Base-by-base conservation (phyloP, 1,140 invertebrate genomes). In the Nebria ingens region DNA sequence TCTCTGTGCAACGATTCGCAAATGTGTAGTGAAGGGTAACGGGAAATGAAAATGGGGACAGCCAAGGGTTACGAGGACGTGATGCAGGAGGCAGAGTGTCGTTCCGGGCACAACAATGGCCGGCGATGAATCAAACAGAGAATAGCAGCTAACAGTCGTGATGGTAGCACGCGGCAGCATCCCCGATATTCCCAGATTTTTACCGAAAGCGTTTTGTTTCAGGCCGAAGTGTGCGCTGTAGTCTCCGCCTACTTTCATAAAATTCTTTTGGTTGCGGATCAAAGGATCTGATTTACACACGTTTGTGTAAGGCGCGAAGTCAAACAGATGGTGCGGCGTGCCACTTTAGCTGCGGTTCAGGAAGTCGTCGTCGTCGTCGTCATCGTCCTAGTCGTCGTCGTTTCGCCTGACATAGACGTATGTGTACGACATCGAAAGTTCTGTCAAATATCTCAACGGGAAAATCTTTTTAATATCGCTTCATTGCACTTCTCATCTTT, bases 271-370 rank as follows among this genome's bases (percentile, higher is more conserved):
- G 40, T 45, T 3, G 40, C 40, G 15, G 40, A 45, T 45, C 40
- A 45, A 45, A 45, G 40, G 40, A 6, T 45, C 15, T 45, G 40
- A 45, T 45, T 45, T 45, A 45, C 40, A 45, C 40, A 45, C 40
- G 40, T 45, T 45, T 45, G 40, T 45, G 9, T 45, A 45, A 45
- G 40, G 40, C 40, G 17, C 40, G 17, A 45, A 45, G 40, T 45
- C 40, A 45, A 45, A 45, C 40, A 45, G 40, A 45, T 17, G 40
- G 25, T 34, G 25, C 6, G n/a, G n/a, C n/a, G n/a, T n/a, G n/a
- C n/a, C n/a, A n/a, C n/a, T n/a, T n/a, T n/a, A n/a, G n/a, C n/a
- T n/a, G n/a, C n/a, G n/a, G n/a, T n/a, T n/a, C n/a, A n/a, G n/a
- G n/a, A n/a, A n/a, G n/a, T n/a, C n/a, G n/a, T n/a, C n/a, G n/a